Conservation (phyloP, 2,888 invertebrate genomes). For the Epinotia ramella region DNA sequence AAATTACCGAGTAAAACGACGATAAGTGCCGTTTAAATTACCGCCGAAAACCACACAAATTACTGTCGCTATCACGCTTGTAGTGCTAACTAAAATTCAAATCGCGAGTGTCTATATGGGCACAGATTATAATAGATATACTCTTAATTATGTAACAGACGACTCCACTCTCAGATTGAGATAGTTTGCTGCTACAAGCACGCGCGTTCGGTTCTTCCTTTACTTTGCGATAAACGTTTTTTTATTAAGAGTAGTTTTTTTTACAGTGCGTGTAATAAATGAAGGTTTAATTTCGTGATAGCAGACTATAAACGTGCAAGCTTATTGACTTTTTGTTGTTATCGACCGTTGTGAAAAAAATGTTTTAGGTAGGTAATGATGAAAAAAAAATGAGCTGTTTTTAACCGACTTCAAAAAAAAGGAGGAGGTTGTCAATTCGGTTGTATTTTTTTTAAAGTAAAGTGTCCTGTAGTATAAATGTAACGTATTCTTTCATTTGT, state of each 20-base stretch:
- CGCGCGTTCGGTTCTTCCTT: slow-evolving; percentile 27
- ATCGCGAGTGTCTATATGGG: slow-evolving; percentile 45
- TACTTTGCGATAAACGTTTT: slow-evolving; percentile 32
- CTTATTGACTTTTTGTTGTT: not conserved
- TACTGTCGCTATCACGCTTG: slow-evolving; percentile 31
- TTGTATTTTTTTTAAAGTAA: too few relatives aligned
- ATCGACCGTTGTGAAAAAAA: not conserved
- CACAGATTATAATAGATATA: slow-evolving; percentile 50
- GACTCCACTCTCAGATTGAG: slow-evolving; percentile 59
- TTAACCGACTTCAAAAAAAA: too few relatives aligned
- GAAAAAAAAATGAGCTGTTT: not conserved
- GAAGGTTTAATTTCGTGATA: slow-evolving; percentile 12
- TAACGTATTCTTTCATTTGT: slow-evolving; percentile 58
- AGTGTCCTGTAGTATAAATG: slow-evolving; percentile 22
- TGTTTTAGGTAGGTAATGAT: not conserved
- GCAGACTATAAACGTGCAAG: not conserved
- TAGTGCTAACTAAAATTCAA: slow-evolving; percentile 38
- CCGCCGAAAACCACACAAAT: slow-evolving; percentile 13
- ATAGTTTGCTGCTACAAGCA: slow-evolving; percentile 66
- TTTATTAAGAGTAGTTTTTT: slow-evolving; percentile 13
- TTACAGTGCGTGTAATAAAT: slow-evolving; percentile 23
- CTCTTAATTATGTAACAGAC: slow-evolving; percentile 75
- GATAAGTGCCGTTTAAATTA: slow-evolving; percentile 5
- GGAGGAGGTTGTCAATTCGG: too few relatives aligned
- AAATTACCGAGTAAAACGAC: not conserved